A percentile compares a stretch with the other conserved stretches of the same genome.
Conservation (phyloP, 2,797 vertebrate genomes). For the Cossypha dichroa region DNA sequence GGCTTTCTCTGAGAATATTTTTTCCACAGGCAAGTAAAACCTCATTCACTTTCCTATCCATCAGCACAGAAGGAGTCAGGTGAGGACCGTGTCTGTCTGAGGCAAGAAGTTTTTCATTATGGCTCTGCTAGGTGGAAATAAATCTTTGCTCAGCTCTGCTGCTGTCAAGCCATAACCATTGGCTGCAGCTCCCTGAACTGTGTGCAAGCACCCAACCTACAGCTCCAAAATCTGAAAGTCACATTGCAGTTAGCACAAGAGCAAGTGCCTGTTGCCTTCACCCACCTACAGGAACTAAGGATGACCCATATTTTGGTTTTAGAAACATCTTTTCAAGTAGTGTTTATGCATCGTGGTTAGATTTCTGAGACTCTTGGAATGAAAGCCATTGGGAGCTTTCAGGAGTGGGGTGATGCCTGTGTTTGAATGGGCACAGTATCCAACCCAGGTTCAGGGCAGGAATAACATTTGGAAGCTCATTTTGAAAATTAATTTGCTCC, state of each 20-base stretch:
- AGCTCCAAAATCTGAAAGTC: neutral
- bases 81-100: neutral
- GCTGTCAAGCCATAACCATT: neutral
- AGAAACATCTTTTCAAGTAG: neutral
- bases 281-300: rapidly evolving
- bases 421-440: neutral
- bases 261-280: neutral
- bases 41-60: neutral
- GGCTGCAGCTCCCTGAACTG: neutral
- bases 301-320: neutral
- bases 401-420: neutral
- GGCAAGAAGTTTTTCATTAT: neutral
- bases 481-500: neutral
- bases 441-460: rapidly evolving
- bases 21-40: neutral
- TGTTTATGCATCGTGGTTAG: neutral
- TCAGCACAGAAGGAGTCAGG: neutral
- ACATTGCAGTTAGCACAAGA: rapidly evolving
- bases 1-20: neutral
- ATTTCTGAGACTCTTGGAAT: neutral
- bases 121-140: neutral
- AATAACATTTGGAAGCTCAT: neutral
- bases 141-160: neutral
- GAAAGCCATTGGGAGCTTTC: neutral
- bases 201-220: neutral